These are phyloP conservation scores for Esox lucius DNA, from an alignment of 2,797 vertebrate species.

Conservation along the genomic window DNA sequence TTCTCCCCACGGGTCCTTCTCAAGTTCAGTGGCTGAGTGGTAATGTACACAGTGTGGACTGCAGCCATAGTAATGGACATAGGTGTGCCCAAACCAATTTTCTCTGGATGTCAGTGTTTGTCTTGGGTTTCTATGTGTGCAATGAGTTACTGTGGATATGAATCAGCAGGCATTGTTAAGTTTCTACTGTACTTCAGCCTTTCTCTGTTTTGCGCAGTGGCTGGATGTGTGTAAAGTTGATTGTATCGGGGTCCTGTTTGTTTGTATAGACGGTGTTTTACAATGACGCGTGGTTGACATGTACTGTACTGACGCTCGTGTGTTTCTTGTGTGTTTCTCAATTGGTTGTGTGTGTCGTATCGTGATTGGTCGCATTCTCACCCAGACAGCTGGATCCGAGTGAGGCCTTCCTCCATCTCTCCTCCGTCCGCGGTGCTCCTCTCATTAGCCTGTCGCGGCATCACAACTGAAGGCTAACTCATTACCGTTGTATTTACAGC, in stretches of 20 bases:
- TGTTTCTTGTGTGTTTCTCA: slow-evolving; percentile 8
- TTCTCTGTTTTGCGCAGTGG: not conserved
- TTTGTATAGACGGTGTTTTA: not conserved
- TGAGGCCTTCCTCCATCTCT: slow-evolving; percentile 14
- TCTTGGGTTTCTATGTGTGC: not conserved
- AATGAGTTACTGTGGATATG: not conserved
- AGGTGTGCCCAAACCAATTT: not conserved
- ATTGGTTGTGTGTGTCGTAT: not conserved
- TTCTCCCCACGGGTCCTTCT: not conserved
- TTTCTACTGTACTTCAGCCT: not conserved
- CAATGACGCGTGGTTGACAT: not conserved
- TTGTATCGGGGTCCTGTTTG: not conserved
- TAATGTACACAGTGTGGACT: not conserved
- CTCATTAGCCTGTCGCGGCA: slow-evolving; percentile 60
- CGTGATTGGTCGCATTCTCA: slow-evolving; percentile 17
- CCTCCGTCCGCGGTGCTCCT: slow-evolving; percentile 52
- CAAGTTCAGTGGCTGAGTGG: not conserved
- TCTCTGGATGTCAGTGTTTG: not conserved
- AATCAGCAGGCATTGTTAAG: not conserved
- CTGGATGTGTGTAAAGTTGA: not conserved
- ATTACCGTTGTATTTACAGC: slow-evolving; percentile 59
- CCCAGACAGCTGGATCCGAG: slow-evolving; percentile 17
- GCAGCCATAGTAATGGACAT: not conserved
- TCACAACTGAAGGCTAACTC: slow-evolving; percentile 59
- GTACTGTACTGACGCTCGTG: not conserved